These are phyloP conservation scores for Pyralis farinalis DNA, from an alignment of 2,888 invertebrate genomes.

Conservation along the genomic window DNA sequence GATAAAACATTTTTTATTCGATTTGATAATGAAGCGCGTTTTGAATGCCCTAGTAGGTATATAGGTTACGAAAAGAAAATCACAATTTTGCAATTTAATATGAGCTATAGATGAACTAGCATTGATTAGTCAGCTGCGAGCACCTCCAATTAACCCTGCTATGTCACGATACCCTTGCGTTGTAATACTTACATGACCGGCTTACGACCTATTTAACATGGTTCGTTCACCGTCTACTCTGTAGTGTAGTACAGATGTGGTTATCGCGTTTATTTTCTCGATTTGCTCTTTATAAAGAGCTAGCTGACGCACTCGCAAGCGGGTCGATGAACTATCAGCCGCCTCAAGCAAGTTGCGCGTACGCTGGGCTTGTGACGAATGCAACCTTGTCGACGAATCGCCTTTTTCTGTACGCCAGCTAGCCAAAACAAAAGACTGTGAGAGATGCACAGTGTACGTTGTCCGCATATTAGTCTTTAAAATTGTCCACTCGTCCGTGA, in stretches of 20 bases:
- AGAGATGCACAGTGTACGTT: not conserved
- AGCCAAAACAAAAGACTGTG: not conserved
- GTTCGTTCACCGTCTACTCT: conserved; percentile 61
- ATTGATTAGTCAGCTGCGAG: conserved; percentile 32
- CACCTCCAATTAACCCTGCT: conserved; percentile 41
- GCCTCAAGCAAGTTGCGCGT: conserved; percentile 50
- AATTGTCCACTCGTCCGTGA: too few relatives aligned
- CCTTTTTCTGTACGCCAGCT: conserved; percentile 11
- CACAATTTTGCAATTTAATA: too few relatives aligned
- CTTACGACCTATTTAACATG: conserved; percentile 58
- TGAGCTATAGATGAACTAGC: conserved; percentile 14
- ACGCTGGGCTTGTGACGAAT: conserved; percentile 48
- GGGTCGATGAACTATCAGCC: conserved; percentile 54
- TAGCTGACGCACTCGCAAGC: conserved; percentile 66
- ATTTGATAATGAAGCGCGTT: too few relatives aligned
- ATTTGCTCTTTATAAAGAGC: conserved; percentile 72
- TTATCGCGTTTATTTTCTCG: conserved; percentile 74
- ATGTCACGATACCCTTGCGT: conserved; percentile 49
- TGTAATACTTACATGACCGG: conserved; percentile 45
- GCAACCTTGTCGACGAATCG: conserved; percentile 45
- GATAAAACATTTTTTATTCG: too few relatives aligned
- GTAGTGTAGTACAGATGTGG: conserved; percentile 57
- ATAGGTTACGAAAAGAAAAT: too few relatives aligned
- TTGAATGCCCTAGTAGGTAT: too few relatives aligned
- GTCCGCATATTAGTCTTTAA: too few relatives aligned